A percentile compares a stretch with the other conserved stretches of the same genome.
phyloP scores from a whole-genome alignment of 2,797 vertebrate genomes.

The Coendou prehensilis region DNA sequence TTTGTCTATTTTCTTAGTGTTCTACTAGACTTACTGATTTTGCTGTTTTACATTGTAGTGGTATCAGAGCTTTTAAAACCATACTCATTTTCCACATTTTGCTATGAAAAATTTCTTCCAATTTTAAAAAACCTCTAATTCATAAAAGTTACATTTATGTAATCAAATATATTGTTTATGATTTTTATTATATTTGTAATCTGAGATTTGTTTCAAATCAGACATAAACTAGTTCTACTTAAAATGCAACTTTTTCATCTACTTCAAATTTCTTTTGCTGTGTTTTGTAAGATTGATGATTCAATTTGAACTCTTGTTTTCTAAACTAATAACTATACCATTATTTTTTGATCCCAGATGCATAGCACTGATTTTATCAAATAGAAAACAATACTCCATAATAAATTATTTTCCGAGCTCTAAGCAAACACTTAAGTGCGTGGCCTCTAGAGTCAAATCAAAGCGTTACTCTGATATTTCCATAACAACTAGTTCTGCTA shows the following conservation, averaged over 20 bases:
- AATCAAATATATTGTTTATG: neutral
- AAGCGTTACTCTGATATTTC: neutral
- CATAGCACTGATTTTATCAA: neutral
- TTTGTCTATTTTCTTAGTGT: neutral
- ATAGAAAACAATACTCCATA: neutral
- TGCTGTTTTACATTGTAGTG: neutral
- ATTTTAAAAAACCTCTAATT: neutral
- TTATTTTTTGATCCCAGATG: neutral
- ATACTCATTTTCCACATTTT: neutral
- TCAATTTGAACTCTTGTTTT: neutral
- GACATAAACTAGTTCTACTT: conserved; percentile 12
- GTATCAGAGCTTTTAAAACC: neutral
- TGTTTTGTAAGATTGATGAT: neutral
- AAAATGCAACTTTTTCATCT: conserved; percentile 29
- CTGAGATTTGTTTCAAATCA: neutral
- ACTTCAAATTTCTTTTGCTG: conserved; percentile 13
- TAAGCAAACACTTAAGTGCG: neutral
- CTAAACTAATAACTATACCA: neutral
- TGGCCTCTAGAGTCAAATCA: neutral
- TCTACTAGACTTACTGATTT: neutral
- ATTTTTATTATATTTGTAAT: neutral
- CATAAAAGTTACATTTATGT: neutral
- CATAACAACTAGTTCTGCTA: neutral
- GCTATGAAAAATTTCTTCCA: neutral
- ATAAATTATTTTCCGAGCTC: neutral